Evolutionary conservation across 2,113 vertebrate species (phyloP).

Genomic region (Crotalus helleri): DNA sequence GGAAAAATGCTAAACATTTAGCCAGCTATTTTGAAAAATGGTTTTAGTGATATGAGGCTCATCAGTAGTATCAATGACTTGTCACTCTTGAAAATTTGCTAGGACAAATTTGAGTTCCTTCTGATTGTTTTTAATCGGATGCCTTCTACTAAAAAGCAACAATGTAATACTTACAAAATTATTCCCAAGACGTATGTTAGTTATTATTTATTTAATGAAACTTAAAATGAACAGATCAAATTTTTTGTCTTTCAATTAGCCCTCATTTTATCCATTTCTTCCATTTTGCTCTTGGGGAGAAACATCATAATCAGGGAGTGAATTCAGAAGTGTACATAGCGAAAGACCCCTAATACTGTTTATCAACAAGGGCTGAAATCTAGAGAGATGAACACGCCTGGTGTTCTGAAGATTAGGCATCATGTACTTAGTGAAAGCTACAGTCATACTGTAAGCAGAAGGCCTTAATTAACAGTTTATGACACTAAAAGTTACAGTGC

Average conservation of each 20-base stretch:
- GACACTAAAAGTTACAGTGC: not conserved
- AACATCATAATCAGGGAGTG: not conserved
- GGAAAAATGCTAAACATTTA: slow-evolving; percentile 29
- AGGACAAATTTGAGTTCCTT: not conserved
- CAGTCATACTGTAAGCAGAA: not conserved
- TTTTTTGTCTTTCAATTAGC: not conserved
- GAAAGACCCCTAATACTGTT: not conserved
- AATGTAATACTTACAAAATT: not conserved
- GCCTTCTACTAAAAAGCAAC: not conserved
- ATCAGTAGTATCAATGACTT: not conserved
- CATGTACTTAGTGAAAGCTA: not conserved
- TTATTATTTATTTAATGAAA: not conserved
- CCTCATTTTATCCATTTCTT: not conserved
- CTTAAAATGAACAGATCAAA: not conserved
- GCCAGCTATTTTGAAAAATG: not conserved
- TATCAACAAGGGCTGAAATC: not conserved
- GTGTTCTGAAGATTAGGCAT: not conserved
- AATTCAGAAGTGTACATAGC: not conserved
- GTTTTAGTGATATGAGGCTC: not conserved
- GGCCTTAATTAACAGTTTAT: not conserved
- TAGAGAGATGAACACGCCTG: not conserved
- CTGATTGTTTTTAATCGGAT: not conserved
- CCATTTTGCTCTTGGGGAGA: not conserved
- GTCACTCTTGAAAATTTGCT: not conserved
- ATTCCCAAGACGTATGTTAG: not conserved